phyloP scores from a whole-genome alignment of 2,888 invertebrate genomes.

The Pseudanteris insignis region DNA sequence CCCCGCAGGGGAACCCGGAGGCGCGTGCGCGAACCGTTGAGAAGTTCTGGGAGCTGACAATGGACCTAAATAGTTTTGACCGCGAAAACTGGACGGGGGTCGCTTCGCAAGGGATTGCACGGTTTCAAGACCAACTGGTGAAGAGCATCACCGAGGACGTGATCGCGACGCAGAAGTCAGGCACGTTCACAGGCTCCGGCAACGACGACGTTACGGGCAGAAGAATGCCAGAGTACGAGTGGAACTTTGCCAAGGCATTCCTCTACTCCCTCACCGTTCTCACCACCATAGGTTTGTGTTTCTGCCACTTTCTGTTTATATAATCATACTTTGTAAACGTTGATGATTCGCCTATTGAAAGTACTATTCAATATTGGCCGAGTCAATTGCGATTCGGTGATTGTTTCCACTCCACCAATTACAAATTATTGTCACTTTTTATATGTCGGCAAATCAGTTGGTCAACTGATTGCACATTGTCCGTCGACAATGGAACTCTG shows the following conservation, averaged over 20 bases:
- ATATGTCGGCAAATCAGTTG: slow-evolving; percentile 4
- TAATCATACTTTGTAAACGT: too few relatives aligned
- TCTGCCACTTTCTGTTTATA: too few relatives aligned
- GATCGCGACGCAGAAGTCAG: slow-evolving; percentile 68
- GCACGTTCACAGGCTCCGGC: slow-evolving; percentile 62
- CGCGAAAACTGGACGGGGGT: slow-evolving; percentile 89
- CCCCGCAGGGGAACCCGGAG: slow-evolving; percentile 68
- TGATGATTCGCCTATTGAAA: too few relatives aligned
- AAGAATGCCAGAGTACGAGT: slow-evolving; percentile 73
- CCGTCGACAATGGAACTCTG: slow-evolving; percentile 1
- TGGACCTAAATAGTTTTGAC: slow-evolving; percentile 86
- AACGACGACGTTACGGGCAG: slow-evolving; percentile 57
- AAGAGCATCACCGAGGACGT: slow-evolving; percentile 83
- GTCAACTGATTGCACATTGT: slow-evolving; percentile 4
- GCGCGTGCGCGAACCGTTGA: slow-evolving; percentile 79
- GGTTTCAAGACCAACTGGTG: slow-evolving; percentile 85
- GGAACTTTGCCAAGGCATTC: slow-evolving; percentile 91
- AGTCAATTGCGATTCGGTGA: slow-evolving; percentile 2
- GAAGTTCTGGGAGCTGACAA: slow-evolving; percentile 92
- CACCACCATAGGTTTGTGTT: slow-evolving; percentile 90
- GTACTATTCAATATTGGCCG: not conserved
- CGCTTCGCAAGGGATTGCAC: slow-evolving; percentile 79
- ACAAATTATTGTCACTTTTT: slow-evolving; percentile 5
- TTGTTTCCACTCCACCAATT: not conserved
- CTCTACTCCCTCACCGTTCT: slow-evolving; percentile 94